Base-by-base conservation (phyloP, 1,140 invertebrate genomes). In the Nephila pilipes region DNA sequence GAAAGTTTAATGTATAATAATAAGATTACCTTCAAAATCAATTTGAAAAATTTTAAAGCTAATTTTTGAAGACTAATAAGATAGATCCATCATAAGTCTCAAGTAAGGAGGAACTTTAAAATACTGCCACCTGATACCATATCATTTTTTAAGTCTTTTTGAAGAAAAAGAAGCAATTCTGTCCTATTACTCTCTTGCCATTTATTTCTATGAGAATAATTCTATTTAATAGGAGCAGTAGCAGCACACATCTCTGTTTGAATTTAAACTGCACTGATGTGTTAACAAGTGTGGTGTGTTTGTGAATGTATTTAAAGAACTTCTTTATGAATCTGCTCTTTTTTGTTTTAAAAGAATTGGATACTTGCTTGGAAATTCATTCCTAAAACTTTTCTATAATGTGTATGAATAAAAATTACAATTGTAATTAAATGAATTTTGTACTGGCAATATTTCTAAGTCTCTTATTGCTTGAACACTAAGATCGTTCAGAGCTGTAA, bases 381-480 rank as follows among this genome's bases (percentile, higher is more conserved):
- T 75, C 18, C 16, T 32, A 18, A 36, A 16, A 36, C 32, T 75
- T 75, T 75, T 75, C 29, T 36, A 75, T 12, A 18, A 16, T 75
- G 29, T 65, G 25, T 65, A 29, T 29, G 25, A n/a, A 25, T 18
- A 75, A 36, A 75, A 32, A 32, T 32, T 75, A 32, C 20, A 5
- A 32, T 36, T 75, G 69, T 75, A 75, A 32, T 75, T 75, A 32
- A 32, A 36, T 75, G 16, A 75, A 32, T 75, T 75, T 75, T 75
- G 32, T 75, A 75, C 25, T 75, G 69, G 69, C 69, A 75, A 75
- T 75, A 75, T 75, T 75, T 75, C 69, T 36, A 75, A 75, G 69
- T 75, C 29, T 75, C 69, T 75, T 75, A 75, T 75, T 75, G 69
- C 69, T 75, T 75, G 69, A 75, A 75, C 29, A 75, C 2, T 32